Conservation (phyloP, 2,888 invertebrate genomes). For the Rhimphoctona megacephalus region DNA sequence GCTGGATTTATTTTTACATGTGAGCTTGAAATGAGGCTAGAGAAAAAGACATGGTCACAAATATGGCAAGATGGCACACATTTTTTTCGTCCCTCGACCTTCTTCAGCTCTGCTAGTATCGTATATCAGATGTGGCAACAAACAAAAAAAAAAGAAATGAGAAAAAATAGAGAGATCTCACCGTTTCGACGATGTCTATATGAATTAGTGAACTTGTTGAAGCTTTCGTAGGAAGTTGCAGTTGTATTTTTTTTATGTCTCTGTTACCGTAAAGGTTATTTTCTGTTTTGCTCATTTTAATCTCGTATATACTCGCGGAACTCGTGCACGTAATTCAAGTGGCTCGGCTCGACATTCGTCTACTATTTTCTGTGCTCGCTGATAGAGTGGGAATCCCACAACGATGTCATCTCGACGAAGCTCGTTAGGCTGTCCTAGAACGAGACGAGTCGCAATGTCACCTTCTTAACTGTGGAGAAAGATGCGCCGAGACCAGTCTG, state of each 20-base stretch:
- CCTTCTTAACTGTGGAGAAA: constrained; percentile 23
- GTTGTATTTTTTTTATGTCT: not conserved
- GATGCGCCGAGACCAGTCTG: constrained; percentile 51
- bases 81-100: constrained; percentile 51
- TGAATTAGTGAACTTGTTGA: constrained; percentile 14
- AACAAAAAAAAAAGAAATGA: not conserved
- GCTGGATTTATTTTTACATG: constrained; percentile 27
- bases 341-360: constrained; percentile 14
- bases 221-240: constrained; percentile 29
- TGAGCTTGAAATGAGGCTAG: constrained; percentile 52
- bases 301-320: constrained; percentile 3
- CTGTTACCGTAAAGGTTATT: constrained; percentile 23
- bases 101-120: constrained; percentile 48
- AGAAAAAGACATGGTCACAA: not conserved
- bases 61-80: constrained; percentile 51
- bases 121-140: constrained; percentile 12
- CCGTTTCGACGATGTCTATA: constrained; percentile 22
- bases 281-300: constrained; percentile 6
- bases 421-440: constrained; percentile 79
- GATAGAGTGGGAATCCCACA: constrained; percentile 73
- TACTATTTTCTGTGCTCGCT: constrained; percentile 49
- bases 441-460: constrained; percentile 72
- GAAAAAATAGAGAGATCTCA: constrained; percentile 50
- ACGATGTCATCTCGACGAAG: constrained; percentile 76
- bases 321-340: constrained; percentile 51